phyloP scores from a whole-genome alignment of 2,797 vertebrate genomes.

The Macropodus opercularis region DNA sequence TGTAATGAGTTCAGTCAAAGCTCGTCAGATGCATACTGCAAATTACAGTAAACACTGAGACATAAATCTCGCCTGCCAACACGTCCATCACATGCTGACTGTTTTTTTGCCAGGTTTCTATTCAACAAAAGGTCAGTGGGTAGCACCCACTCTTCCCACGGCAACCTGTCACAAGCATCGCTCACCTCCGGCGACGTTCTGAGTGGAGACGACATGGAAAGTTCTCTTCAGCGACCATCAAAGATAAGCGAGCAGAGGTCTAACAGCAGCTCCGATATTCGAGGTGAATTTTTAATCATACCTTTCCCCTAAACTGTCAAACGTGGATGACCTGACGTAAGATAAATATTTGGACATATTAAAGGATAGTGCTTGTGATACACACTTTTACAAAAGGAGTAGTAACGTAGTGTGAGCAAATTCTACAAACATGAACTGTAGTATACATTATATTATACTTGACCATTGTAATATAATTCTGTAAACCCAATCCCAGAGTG shows the following conservation, averaged over 20 bases:
- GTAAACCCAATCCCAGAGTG: conserved; percentile 4
- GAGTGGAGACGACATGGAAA: conserved; percentile 86
- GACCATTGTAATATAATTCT: too few relatives aligned
- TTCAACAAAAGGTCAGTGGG: conserved; percentile 84
- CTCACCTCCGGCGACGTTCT: conserved; percentile 84
- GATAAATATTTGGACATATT: neutral
- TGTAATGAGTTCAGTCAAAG: conserved; percentile 23
- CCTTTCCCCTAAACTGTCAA: neutral
- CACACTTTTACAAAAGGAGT: neutral
- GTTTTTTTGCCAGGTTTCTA: conserved; percentile 80
- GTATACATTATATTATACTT: neutral
- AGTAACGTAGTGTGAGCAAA: neutral
- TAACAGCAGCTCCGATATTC: conserved; percentile 88
- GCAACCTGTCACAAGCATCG: conserved; percentile 88
- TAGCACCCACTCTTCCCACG: conserved; percentile 84
- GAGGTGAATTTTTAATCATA: conserved; percentile 76
- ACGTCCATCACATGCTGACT: neutral
- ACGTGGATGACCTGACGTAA: conserved; percentile 3
- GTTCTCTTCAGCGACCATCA: conserved; percentile 73
- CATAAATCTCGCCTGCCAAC: neutral
- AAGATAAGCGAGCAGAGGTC: conserved; percentile 87
- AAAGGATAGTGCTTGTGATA: neutral
- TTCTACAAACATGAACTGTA: neutral
- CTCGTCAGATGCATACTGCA: neutral
- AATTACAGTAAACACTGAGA: neutral